Conservation (phyloP, 92 coral and sea anemone genomes). For the Porites evermanni region DNA sequence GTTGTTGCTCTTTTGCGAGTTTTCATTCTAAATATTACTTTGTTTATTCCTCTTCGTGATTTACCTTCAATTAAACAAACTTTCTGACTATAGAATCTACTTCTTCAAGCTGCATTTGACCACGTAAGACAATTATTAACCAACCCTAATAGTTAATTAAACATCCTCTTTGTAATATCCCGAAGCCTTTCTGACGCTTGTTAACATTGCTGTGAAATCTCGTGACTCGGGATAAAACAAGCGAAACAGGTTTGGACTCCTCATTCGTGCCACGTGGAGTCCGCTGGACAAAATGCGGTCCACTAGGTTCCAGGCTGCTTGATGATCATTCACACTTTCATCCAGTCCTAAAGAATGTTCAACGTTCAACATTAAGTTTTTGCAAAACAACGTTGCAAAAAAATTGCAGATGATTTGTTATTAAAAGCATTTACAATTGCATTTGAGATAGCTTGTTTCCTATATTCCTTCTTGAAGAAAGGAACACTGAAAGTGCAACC, state of each 20-base stretch:
- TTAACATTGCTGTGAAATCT: background rate
- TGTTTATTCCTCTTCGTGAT: too few relatives aligned
- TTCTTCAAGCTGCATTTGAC: too few relatives aligned
- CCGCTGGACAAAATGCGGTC: slow-evolving; percentile 53
- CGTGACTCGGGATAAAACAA: slow-evolving; percentile 55
- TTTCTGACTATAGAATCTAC: too few relatives aligned
- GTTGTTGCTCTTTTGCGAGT: too few relatives aligned
- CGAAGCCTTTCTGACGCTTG: background rate
- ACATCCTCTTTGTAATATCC: background rate
- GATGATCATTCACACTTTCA: slow-evolving; percentile 37
- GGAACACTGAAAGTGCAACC: too few relatives aligned
- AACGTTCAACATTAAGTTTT: too few relatives aligned
- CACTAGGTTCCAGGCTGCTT: slow-evolving; percentile 75
- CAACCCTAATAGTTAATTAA: too few relatives aligned
- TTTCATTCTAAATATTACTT: too few relatives aligned
- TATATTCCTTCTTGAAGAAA: too few relatives aligned
- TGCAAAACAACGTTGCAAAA: background rate
- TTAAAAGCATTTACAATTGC: too few relatives aligned
- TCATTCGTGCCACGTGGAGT: slow-evolving; percentile 54
- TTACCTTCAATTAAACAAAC: too few relatives aligned
- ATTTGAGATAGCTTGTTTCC: too few relatives aligned
- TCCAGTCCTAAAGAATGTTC: slow-evolving; percentile 60
- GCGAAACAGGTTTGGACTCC: slow-evolving; percentile 60
- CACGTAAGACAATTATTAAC: background rate
- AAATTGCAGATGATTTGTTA: background rate